phyloP scores from a whole-genome alignment of 37 sponge, comb jelly and placozoan genomes.

The Bolinopsis microptera region DNA sequence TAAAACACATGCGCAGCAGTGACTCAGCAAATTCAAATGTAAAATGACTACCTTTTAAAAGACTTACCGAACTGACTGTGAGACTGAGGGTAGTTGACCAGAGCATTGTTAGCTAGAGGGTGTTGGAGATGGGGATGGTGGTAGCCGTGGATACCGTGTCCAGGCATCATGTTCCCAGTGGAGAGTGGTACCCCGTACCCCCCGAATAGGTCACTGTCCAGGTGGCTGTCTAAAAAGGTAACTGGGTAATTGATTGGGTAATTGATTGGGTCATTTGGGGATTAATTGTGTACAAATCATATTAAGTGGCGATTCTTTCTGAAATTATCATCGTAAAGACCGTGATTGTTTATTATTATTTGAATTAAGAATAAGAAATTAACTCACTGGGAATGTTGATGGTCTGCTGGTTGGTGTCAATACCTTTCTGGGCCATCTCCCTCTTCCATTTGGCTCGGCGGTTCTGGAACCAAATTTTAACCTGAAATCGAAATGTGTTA shows the following conservation, averaged over 20 bases:
- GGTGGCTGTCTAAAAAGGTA: conserved; percentile 37
- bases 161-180: conserved; percentile 34
- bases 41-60: no score
- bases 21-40: no score
- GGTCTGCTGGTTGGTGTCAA: conserved; percentile 57
- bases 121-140: conserved; percentile 65
- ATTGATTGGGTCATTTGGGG: no score
- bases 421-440: conserved; percentile 64
- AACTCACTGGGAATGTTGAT: conserved; percentile 58
- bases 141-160: conserved; percentile 44
- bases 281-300: no score
- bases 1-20: no score
- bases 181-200: conserved; percentile 52
- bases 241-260: no score
- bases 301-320: no score
- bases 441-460: conserved; percentile 60
- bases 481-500: conserved; percentile 15
- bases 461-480: conserved; percentile 64
- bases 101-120: neutral
- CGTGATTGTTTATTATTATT: no score
- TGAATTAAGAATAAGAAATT: no score
- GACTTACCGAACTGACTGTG: conserved; percentile 13
- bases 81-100: conserved; percentile 49
- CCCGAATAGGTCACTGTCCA: conserved; percentile 53
- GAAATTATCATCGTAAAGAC: no score